Conservation (phyloP, 2,797 vertebrate genomes). For the Notolabrus celidotus region DNA sequence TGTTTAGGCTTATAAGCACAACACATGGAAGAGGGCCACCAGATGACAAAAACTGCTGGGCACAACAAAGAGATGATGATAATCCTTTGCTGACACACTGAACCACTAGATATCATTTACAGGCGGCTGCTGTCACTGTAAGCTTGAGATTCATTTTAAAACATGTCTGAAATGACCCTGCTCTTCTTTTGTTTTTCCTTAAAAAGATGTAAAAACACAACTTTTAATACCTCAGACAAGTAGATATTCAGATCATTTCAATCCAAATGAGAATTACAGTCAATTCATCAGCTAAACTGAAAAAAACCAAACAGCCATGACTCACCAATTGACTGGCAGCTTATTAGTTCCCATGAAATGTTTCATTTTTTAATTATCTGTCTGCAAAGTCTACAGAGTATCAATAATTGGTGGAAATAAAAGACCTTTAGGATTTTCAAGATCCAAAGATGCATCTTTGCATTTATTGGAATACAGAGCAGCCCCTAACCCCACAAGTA, state of each 20-base stretch:
- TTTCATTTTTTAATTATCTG: too few species aligned
- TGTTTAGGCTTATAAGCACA: conserved; percentile 48
- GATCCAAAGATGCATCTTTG: too few species aligned
- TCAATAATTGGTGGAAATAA: too few species aligned
- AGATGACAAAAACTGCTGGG: conserved; percentile 56
- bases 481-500: too few species aligned
- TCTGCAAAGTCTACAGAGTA: too few species aligned
- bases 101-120: conserved; percentile 27
- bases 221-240: not conserved
- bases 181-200: not conserved
- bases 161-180: too few species aligned
- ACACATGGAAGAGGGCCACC: conserved; percentile 48
- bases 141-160: not conserved
- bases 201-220: not conserved
- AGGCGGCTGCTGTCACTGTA: conserved; percentile 12
- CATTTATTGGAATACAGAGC: too few species aligned
- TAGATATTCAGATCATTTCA: not conserved
- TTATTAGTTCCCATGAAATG: too few species aligned
- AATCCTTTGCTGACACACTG: conserved; percentile 55
- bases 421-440: too few species aligned
- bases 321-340: not conserved
- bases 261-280: not conserved
- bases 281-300: too few species aligned
- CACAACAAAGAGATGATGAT: conserved; percentile 67
- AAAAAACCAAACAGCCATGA: not conserved